Evolutionary conservation across 1,140 invertebrate species (phyloP).

Genomic region (Megathymus violae): DNA sequence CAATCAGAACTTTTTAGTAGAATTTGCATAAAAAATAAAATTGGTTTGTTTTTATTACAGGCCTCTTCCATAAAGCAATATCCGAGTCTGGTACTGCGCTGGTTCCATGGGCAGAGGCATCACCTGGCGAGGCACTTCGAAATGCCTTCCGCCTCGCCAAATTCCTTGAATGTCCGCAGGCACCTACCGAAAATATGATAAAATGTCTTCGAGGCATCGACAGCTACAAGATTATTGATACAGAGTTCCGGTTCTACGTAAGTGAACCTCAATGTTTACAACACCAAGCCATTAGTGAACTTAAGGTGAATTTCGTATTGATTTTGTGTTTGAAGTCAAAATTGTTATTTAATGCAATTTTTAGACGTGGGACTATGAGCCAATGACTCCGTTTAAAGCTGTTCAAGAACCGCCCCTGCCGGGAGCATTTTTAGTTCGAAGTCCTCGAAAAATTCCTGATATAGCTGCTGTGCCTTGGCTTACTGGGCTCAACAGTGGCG

Average conservation of each 20-base stretch:
- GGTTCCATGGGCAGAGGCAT: slow-evolving; percentile 90
- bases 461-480: slow-evolving; percentile 86
- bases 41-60: slow-evolving; percentile 73
- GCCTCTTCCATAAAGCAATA: slow-evolving; percentile 89
- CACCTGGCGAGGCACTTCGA: slow-evolving; percentile 84
- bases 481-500: slow-evolving; percentile 87
- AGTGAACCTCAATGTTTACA: slow-evolving; percentile 58
- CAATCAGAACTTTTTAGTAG: no score
- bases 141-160: slow-evolving; percentile 87
- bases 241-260: slow-evolving; percentile 87
- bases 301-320: neutral
- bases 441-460: slow-evolving; percentile 83
- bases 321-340: neutral
- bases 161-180: slow-evolving; percentile 84
- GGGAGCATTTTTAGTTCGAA: slow-evolving; percentile 87
- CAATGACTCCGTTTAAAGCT: slow-evolving; percentile 90
- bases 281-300: no score
- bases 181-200: slow-evolving; percentile 80
- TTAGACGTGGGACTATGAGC: slow-evolving; percentile 88
- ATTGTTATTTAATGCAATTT: no score
- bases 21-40: no score
- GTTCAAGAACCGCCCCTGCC: slow-evolving; percentile 86
- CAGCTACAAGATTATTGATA: slow-evolving; percentile 85
- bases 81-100: slow-evolving; percentile 91
- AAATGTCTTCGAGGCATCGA: slow-evolving; percentile 85